Conservation (phyloP, 2,113 vertebrate species). For the Lagopus leucura region DNA sequence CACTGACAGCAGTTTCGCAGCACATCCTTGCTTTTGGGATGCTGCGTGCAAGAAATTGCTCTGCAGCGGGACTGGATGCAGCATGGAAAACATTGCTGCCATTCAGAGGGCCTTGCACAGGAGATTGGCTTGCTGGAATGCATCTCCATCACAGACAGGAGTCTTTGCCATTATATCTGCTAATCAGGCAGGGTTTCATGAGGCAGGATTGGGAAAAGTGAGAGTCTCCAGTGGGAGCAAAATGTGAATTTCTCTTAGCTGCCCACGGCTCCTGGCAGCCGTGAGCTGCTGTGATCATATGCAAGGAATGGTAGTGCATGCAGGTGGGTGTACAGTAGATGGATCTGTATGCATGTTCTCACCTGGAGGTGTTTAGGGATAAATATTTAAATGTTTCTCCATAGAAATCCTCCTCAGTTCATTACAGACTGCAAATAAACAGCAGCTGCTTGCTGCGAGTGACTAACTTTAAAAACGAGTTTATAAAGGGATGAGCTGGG, state of each 20-base stretch:
- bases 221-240: not conserved
- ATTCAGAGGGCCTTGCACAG: not conserved
- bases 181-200: not conserved
- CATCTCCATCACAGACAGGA: rapidly evolving
- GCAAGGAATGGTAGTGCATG: rapidly evolving
- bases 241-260: not conserved
- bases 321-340: not conserved
- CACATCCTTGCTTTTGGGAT: not conserved
- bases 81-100: not conserved
- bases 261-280: not conserved
- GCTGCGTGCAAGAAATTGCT: not conserved
- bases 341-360: not conserved
- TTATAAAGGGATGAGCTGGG: not conserved
- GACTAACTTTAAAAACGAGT: slow-evolving; percentile 14
- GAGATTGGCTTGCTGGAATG: not conserved
- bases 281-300: not conserved
- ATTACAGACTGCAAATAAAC: slow-evolving; percentile 9
- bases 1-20: rapidly evolving
- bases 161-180: not conserved
- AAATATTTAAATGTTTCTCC: slow-evolving; percentile 2
- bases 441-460: slow-evolving; percentile 17
- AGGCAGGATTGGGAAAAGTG: not conserved
- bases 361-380: slow-evolving; percentile 18
- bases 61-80: not conserved
- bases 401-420: not conserved